phyloP scores from a whole-genome alignment of 2,797 vertebrate species.

The Heteromormyrus szaboi region DNA sequence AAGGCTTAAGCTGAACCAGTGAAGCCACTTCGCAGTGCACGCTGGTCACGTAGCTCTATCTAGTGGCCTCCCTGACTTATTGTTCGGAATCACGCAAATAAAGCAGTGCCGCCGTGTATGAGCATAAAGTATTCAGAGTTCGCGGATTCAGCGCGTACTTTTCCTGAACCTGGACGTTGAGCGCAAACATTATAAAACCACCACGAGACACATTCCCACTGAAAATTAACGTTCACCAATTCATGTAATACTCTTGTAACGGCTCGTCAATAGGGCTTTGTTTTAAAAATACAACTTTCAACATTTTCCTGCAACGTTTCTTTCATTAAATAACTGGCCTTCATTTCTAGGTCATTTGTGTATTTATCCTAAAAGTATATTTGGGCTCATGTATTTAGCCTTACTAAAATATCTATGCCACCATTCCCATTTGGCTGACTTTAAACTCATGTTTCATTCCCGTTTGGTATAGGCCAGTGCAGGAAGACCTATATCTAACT shows the following conservation, averaged over 20 bases:
- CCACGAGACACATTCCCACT: background rate
- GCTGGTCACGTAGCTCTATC: constrained; percentile 8
- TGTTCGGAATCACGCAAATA: background rate
- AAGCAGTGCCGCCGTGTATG: background rate
- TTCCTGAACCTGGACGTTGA: background rate
- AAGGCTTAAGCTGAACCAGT: background rate
- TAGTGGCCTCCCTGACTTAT: background rate
- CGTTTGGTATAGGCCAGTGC: background rate
- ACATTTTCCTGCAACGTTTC: background rate
- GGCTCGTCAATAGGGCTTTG: background rate
- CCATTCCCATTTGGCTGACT: background rate
- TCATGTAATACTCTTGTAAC: background rate
- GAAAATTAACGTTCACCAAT: background rate
- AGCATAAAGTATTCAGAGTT: background rate
- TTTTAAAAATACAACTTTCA: background rate
- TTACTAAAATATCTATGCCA: background rate
- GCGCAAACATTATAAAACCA: background rate
- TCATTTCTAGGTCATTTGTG: background rate
- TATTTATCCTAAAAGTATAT: background rate
- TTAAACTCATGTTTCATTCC: background rate
- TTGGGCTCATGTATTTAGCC: background rate
- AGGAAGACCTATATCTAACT: background rate
- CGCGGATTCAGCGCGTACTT: background rate
- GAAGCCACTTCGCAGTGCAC: background rate
- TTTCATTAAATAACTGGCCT: background rate